Conservation (phyloP, 2,888 invertebrate species). For the Tenthredo amoena region DNA sequence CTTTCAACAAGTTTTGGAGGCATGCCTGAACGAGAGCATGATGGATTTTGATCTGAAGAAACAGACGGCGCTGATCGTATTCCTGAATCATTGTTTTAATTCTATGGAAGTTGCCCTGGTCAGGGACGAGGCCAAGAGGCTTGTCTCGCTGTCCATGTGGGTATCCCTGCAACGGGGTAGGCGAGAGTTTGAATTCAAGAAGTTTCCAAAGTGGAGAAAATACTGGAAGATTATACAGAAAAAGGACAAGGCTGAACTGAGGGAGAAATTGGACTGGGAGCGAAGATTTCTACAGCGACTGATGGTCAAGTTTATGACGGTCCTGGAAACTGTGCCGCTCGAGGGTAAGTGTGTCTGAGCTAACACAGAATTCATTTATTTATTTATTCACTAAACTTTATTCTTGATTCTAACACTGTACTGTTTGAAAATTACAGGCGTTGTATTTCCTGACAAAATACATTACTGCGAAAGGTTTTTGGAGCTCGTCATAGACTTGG, state of each 20-base stretch:
- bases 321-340: conserved; percentile 87
- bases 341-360: conserved; percentile 77
- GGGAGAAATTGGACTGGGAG: conserved; percentile 90
- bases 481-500: conserved; percentile 97
- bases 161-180: conserved; percentile 90
- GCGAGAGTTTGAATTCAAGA: conserved; percentile 91
- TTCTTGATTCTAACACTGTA: background rate
- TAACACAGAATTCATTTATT: background rate
- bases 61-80: conserved; percentile 93
- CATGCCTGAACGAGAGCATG: conserved; percentile 85
- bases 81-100: conserved; percentile 97
- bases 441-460: conserved; percentile 79
- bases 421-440: conserved; percentile 63
- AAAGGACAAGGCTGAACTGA: conserved; percentile 86
- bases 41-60: conserved; percentile 81
- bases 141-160: conserved; percentile 98
- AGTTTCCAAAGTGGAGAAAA: conserved; percentile 93
- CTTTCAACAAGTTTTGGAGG: conserved; percentile 89
- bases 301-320: conserved; percentile 92
- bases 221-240: conserved; percentile 95
- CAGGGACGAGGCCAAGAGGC: conserved; percentile 92
- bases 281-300: conserved; percentile 90
- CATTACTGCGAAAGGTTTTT: conserved; percentile 97
- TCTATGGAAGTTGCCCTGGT: conserved; percentile 98
- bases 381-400: background rate